A percentile compares a stretch with the other conserved stretches of the same genome.
Evolutionary conservation across 2,888 invertebrate genomes (phyloP).

Genomic region (Apoda limacodes): DNA sequence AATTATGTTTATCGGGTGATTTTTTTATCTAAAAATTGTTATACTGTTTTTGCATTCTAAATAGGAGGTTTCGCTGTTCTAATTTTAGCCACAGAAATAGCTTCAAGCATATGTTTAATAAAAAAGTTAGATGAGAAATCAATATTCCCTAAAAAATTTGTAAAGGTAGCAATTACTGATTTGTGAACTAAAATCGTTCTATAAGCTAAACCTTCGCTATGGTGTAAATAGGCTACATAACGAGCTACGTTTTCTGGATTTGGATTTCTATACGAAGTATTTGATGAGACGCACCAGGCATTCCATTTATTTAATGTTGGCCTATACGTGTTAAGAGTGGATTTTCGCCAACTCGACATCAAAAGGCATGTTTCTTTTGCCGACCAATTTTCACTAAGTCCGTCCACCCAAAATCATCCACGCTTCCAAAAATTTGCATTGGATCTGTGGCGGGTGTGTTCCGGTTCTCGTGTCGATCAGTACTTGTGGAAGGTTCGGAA

Average conservation of each 20-base stretch:
- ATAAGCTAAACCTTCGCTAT: too few species aligned
- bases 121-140: slow-evolving; percentile 12
- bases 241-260: slow-evolving; percentile 10
- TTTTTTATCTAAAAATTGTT: too few species aligned
- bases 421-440: slow-evolving; percentile 22
- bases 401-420: slow-evolving; percentile 24
- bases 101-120: slow-evolving; percentile 10
- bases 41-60: slow-evolving; percentile 10
- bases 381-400: slow-evolving; percentile 16
- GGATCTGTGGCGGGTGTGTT: too few species aligned
- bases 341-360: too few species aligned
- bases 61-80: slow-evolving; percentile 9
- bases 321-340: slow-evolving; percentile 13
- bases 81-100: slow-evolving; percentile 6
- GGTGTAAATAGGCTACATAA: slow-evolving; percentile 14
- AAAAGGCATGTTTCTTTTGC: slow-evolving; percentile 8
- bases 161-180: too few species aligned
- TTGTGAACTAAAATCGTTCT: too few species aligned
- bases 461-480: slow-evolving; percentile 13
- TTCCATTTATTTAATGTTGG: slow-evolving; percentile 14
- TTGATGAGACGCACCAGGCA: slow-evolving; percentile 8
- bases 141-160: slow-evolving; percentile 3
- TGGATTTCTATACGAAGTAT: slow-evolving; percentile 10
- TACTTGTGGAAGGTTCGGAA: slow-evolving; percentile 7
- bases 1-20: slow-evolving; percentile 2